These are phyloP conservation scores for Aspiorhynchus laticeps DNA, from an alignment of 2,113 vertebrate genomes.

Conservation along the genomic window DNA sequence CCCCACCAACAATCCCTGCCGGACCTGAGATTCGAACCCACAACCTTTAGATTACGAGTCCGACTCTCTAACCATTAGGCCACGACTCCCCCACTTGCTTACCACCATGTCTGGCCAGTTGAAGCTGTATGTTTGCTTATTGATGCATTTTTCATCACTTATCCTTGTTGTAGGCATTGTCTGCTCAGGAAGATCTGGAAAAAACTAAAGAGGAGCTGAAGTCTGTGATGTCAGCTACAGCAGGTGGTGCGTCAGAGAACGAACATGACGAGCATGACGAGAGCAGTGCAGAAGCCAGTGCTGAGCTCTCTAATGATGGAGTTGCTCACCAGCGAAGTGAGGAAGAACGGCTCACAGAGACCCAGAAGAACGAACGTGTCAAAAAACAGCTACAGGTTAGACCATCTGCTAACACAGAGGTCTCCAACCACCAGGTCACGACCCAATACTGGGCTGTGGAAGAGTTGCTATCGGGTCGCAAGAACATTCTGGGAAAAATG, in stretches of 20 bases:
- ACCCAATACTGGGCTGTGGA: too few relatives aligned
- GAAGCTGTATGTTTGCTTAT: neutral
- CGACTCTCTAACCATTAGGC: too few relatives aligned
- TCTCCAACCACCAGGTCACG: too few relatives aligned
- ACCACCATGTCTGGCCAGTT: neutral
- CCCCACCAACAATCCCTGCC: too few relatives aligned
- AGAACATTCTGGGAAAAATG: too few relatives aligned
- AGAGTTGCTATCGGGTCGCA: too few relatives aligned
- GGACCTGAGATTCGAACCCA: too few relatives aligned
- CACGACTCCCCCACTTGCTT: too few relatives aligned
- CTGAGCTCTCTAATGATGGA: slow-evolving; percentile 89
- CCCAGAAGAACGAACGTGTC: slow-evolving; percentile 95
- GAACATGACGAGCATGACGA: slow-evolving; percentile 95
- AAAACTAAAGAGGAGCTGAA: slow-evolving; percentile 97
- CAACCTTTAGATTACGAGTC: too few relatives aligned
- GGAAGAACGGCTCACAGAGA: slow-evolving; percentile 92
- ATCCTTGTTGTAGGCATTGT: slow-evolving; percentile 81
- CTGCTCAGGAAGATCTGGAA: slow-evolving; percentile 93
- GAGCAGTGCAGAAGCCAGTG: slow-evolving; percentile 90
- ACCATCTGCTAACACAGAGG: neutral
- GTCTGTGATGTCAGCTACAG: slow-evolving; percentile 81
- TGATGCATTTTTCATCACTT: neutral
- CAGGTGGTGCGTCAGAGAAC: slow-evolving; percentile 81
- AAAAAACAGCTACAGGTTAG: slow-evolving; percentile 96
- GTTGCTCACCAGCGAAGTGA: slow-evolving; percentile 90